These are phyloP conservation scores for Euleptes europaea DNA, from an alignment of 2,113 vertebrate species.

Conservation along the genomic window DNA sequence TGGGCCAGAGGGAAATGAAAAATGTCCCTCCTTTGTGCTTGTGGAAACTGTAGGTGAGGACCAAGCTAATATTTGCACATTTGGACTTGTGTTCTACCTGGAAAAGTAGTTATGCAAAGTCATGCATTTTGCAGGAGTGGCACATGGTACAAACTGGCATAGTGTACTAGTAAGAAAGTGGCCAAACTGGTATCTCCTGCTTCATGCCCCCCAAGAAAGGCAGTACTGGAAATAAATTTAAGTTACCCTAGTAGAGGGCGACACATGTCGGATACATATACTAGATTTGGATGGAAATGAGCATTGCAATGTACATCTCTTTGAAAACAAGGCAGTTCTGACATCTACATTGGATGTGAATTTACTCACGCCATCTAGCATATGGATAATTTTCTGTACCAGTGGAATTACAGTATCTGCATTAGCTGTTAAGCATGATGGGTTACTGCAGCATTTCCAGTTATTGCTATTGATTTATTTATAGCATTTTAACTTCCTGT, in stretches of 20 bases:
- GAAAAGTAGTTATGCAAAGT: neutral
- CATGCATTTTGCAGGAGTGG: neutral
- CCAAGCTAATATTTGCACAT: neutral
- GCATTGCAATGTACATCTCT: too few species aligned
- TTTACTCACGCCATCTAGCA: neutral
- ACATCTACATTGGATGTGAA: neutral
- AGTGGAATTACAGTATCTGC: neutral
- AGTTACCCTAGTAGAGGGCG: too few species aligned
- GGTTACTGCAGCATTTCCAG: neutral
- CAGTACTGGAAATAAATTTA: too few species aligned
- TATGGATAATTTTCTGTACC: neutral
- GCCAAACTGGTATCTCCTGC: too few species aligned
- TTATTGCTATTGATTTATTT: neutral
- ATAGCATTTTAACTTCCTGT: neutral
- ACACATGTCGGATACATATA: neutral
- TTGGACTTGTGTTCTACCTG: neutral
- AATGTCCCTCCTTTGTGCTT: too few species aligned
- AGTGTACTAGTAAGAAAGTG: too few species aligned
- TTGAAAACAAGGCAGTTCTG: neutral
- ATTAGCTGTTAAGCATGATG: neutral
- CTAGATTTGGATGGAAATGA: neutral
- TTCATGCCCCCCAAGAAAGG: too few species aligned
- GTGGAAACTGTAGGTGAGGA: too few species aligned
- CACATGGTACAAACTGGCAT: too few species aligned
- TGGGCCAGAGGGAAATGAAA: too few species aligned